Evolutionary conservation across 2,888 invertebrate genomes (phyloP).

Genomic region (Hylaea fasciaria): DNA sequence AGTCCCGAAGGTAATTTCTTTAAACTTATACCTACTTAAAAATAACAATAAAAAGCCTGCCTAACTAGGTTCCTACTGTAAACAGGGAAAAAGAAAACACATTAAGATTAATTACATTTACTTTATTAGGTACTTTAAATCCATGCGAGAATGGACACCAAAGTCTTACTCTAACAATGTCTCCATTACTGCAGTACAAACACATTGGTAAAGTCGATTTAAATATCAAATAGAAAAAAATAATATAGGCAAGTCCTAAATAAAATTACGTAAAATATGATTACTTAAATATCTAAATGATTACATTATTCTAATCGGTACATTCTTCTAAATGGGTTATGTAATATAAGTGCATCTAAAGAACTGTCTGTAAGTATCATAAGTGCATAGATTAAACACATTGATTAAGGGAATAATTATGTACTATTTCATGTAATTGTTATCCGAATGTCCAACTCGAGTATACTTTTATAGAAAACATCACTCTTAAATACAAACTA

Average conservation of each 20-base stretch:
- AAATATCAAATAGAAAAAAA: conserved; percentile 78
- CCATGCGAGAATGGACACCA: conserved; percentile 79
- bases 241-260: conserved; percentile 67
- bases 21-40: too few species aligned
- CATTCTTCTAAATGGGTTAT: conserved; percentile 38
- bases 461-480: conserved; percentile 47
- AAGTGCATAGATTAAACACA: conserved; percentile 34
- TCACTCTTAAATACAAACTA: conserved; percentile 50
- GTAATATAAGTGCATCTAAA: conserved; percentile 41
- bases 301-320: conserved; percentile 63
- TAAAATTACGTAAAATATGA: conserved; percentile 65
- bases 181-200: conserved; percentile 59
- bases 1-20: too few species aligned
- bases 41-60: too few species aligned
- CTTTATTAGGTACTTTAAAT: conserved; percentile 67
- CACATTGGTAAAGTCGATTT: conserved; percentile 72
- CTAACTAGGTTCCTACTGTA: neutral
- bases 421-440: conserved; percentile 37
- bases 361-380: conserved; percentile 33
- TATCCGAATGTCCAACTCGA: conserved; percentile 36
- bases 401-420: conserved; percentile 21
- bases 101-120: conserved; percentile 66
- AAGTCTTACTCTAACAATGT: conserved; percentile 74
- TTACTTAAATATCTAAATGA: conserved; percentile 64
- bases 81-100: conserved; percentile 28